Conservation (phyloP, 2,113 vertebrate genomes). For the Leiothrix lutea region DNA sequence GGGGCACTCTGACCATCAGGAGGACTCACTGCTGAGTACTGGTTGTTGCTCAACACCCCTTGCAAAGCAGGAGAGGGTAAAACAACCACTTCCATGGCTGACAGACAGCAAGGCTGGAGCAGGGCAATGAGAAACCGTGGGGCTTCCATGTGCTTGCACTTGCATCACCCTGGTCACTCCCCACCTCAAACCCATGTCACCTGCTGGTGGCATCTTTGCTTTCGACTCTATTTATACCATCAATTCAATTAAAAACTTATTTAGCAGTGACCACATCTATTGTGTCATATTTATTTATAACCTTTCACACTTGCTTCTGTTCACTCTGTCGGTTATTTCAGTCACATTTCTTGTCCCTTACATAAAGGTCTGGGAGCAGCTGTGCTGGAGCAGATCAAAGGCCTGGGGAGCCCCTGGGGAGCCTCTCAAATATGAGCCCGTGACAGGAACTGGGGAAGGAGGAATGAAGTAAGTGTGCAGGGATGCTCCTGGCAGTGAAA, state of each 20-base stretch:
- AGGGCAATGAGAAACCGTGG: accelerated
- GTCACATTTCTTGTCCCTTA: slow-evolving; percentile 20
- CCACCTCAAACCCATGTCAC: neutral
- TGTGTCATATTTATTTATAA: slow-evolving; percentile 35
- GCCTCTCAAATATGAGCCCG: neutral
- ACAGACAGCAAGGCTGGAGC: neutral
- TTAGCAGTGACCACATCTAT: neutral
- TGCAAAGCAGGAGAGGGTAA: neutral
- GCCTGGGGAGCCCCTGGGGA: neutral
- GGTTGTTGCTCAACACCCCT: neutral
- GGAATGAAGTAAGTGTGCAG: neutral
- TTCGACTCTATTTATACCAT: neutral
- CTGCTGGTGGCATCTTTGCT: neutral
- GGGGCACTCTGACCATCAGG: neutral
- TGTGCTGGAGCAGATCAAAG: slow-evolving; percentile 24
- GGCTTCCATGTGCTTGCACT: neutral
- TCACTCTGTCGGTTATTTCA: neutral
- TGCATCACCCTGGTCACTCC: neutral
- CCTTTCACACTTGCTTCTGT: neutral
- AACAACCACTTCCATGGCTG: neutral
- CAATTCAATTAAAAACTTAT: neutral
- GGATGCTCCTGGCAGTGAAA: slow-evolving; percentile 26
- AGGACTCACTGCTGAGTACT: neutral
- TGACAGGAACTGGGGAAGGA: neutral
- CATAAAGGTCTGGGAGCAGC: slow-evolving; percentile 34